A percentile compares a stretch with the other conserved stretches of the same genome.
These are phyloP conservation scores for Empis stercorea DNA, from an alignment of 2,888 invertebrate genomes.

Conservation along the genomic window DNA sequence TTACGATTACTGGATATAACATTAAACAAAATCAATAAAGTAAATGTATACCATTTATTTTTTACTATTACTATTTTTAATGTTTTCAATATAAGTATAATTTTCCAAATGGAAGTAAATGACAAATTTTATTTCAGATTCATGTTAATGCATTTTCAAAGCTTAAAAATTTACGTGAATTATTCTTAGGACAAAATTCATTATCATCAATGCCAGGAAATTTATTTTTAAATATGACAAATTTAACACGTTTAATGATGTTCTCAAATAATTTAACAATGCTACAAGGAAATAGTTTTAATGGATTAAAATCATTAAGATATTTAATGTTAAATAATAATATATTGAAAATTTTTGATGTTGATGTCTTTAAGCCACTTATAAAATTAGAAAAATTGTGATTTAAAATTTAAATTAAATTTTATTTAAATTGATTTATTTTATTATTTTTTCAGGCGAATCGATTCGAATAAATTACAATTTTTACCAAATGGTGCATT, in stretches of 20 bases:
- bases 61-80: too few relatives aligned
- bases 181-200: constrained; percentile 45
- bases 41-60: too few relatives aligned
- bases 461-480: constrained; percentile 50
- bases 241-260: constrained; percentile 40
- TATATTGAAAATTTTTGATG: constrained; percentile 37
- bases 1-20: constrained; percentile 28
- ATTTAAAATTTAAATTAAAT: constrained; percentile 18
- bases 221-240: constrained; percentile 35
- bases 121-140: too few relatives aligned
- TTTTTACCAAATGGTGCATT: constrained; percentile 47
- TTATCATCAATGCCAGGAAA: constrained; percentile 37
- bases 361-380: constrained; percentile 34
- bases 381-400: constrained; percentile 39
- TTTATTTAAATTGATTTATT: constrained; percentile 14
- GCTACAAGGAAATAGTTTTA: constrained; percentile 37
- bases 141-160: constrained; percentile 36
- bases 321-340: constrained; percentile 49
- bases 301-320: constrained; percentile 37
- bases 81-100: too few relatives aligned
- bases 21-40: constrained; percentile 29
- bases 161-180: constrained; percentile 36
- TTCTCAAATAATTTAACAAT: constrained; percentile 40
- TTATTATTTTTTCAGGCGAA: constrained; percentile 33
- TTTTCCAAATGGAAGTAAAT: too few relatives aligned